Conservation (phyloP, 2,888 invertebrate genomes). For the Lissocephala sabroskyi region DNA sequence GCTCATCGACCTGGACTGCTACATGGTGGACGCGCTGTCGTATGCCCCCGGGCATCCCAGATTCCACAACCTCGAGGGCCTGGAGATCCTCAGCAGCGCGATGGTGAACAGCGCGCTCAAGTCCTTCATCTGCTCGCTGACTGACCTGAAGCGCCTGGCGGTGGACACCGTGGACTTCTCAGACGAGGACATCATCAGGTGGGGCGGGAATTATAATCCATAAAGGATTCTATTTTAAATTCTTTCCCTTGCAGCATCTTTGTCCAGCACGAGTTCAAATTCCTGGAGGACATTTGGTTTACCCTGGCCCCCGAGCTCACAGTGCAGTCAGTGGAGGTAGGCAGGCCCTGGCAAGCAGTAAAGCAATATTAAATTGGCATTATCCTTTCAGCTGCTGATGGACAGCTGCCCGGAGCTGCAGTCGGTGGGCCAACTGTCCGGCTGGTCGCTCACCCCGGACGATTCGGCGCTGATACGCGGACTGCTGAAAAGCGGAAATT, state of each 20-base stretch:
- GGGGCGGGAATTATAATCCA: constrained; percentile 18
- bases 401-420: constrained; percentile 79
- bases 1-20: constrained; percentile 78
- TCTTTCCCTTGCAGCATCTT: constrained; percentile 75
- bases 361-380: not conserved
- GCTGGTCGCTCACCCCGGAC: constrained; percentile 79
- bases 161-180: constrained; percentile 79
- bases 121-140: constrained; percentile 77
- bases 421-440: constrained; percentile 79
- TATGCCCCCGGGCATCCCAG: constrained; percentile 74
- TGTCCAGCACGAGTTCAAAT: constrained; percentile 77
- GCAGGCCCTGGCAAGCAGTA: not conserved
- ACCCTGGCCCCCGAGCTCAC: constrained; percentile 79
- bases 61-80: constrained; percentile 77
- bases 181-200: constrained; percentile 80
- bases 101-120: constrained; percentile 75
- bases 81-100: constrained; percentile 80
- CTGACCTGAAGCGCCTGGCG: constrained; percentile 77
- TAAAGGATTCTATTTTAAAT: too few relatives aligned
- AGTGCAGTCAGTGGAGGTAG: constrained; percentile 76
- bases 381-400: constrained; percentile 74
- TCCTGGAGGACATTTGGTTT: constrained; percentile 80
- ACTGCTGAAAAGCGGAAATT: constrained; percentile 79
- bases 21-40: constrained; percentile 77
- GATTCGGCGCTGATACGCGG: constrained; percentile 80